phyloP scores from a whole-genome alignment of 2,888 invertebrate genomes.

The Uloborus plumipes region DNA sequence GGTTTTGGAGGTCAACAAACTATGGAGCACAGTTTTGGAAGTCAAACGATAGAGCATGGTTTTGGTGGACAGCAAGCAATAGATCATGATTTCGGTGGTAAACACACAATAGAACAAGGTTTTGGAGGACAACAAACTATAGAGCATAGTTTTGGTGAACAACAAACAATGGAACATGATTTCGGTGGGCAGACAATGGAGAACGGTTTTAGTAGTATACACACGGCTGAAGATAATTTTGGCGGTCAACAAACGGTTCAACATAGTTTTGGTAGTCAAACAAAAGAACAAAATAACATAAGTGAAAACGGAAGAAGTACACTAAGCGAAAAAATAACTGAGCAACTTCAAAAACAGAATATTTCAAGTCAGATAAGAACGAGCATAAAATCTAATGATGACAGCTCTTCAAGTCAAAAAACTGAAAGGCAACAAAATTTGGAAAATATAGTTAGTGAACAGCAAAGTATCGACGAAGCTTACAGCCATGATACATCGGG shows the following conservation, averaged over 20 bases:
- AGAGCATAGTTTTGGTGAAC: constrained; percentile 26
- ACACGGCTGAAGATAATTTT: constrained; percentile 1
- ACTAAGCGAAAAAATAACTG: no score
- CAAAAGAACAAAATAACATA: background rate
- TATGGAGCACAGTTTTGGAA: no score
- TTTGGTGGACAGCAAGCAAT: constrained; percentile 10
- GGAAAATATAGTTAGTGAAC: no score
- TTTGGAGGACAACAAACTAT: constrained; percentile 4
- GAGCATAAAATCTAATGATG: background rate
- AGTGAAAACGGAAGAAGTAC: no score
- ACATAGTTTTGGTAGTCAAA: constrained; percentile 25
- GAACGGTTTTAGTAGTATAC: constrained; percentile 18
- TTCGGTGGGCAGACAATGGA: constrained; percentile 13
- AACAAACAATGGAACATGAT: constrained; percentile 1
- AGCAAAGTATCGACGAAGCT: no score
- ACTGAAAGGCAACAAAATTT: no score
- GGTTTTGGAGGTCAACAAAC: constrained; percentile 5
- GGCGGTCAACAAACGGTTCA: constrained; percentile 1
- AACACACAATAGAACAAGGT: constrained; percentile 7
- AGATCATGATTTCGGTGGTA: constrained; percentile 21
- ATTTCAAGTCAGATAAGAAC: background rate
- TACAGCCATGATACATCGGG: no score
- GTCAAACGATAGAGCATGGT: background rate
- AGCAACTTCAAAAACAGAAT: no score
- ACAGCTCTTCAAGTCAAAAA: no score